phyloP scores from a whole-genome alignment of 2,797 vertebrate species.

The Loriculus beryllinus region DNA sequence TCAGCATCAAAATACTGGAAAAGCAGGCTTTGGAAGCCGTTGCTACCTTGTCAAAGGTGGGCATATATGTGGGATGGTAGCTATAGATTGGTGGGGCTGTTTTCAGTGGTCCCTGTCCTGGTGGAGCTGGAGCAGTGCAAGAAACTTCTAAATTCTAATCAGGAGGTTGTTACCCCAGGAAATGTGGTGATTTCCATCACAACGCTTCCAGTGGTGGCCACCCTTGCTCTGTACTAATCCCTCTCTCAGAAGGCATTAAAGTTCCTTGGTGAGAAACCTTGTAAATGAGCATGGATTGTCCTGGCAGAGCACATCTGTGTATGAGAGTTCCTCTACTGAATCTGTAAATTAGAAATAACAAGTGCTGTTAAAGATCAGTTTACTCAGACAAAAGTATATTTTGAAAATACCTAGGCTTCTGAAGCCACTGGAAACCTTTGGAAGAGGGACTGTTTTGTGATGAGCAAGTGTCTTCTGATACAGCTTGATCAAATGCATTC shows the following conservation, averaged over 20 bases:
- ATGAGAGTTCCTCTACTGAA: not conserved
- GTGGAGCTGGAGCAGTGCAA: not conserved
- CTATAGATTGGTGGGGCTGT: not conserved
- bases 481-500: not conserved
- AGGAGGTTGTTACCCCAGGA: not conserved
- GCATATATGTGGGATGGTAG: rapidly evolving
- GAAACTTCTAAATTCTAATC: not conserved
- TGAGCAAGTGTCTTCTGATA: not conserved
- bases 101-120: not conserved
- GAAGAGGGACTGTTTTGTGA: not conserved
- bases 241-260: rapidly evolving
- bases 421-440: not conserved
- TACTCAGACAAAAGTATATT: not conserved
- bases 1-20: not conserved
- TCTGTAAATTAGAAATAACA: not conserved
- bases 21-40: not conserved
- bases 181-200: not conserved
- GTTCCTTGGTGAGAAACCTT: not conserved
- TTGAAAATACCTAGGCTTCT: not conserved
- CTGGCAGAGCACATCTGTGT: not conserved
- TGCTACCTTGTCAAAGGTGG: not conserved
- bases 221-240: rapidly evolving
- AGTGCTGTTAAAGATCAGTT: not conserved
- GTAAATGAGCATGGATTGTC: not conserved
- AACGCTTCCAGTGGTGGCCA: not conserved